Evolutionary conservation across 2,113 vertebrate species (phyloP).

Genomic region (Phylloscopus whistleri): DNA sequence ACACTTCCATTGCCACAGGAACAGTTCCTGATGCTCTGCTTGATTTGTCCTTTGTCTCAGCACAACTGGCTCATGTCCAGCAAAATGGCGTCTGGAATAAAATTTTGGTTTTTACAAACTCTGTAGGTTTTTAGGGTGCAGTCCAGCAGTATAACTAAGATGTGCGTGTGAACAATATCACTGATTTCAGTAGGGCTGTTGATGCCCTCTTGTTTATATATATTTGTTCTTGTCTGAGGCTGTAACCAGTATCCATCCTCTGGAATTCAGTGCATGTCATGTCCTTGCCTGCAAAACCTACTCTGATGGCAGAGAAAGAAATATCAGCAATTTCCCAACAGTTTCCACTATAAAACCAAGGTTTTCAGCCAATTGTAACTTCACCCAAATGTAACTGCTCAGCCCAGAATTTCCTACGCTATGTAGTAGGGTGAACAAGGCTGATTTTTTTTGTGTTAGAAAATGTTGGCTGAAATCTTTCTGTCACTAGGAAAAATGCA

Average conservation of each 20-base stretch:
- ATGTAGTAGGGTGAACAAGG: neutral
- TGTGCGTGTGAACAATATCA: neutral
- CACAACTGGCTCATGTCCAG: neutral
- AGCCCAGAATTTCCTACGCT: neutral
- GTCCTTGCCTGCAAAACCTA: neutral
- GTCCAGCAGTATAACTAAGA: neutral
- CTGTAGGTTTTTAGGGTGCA: neutral
- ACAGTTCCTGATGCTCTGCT: neutral
- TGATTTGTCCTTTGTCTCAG: neutral
- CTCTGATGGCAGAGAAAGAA: neutral
- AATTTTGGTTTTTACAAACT: neutral
- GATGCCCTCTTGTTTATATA: neutral
- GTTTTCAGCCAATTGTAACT: neutral
- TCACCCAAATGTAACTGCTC: neutral
- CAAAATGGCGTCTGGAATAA: neutral
- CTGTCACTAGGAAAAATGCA: neutral
- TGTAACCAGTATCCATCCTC: neutral
- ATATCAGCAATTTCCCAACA: neutral
- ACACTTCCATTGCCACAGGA: neutral
- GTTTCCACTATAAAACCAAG: neutral
- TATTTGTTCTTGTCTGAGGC: neutral
- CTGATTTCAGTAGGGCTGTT: neutral
- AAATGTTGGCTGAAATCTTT: neutral
- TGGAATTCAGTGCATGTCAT: neutral
- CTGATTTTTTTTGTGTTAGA: neutral